phyloP scores from a whole-genome alignment of 2,113 vertebrate genomes.

The Ptychochromis oligacanthus region DNA sequence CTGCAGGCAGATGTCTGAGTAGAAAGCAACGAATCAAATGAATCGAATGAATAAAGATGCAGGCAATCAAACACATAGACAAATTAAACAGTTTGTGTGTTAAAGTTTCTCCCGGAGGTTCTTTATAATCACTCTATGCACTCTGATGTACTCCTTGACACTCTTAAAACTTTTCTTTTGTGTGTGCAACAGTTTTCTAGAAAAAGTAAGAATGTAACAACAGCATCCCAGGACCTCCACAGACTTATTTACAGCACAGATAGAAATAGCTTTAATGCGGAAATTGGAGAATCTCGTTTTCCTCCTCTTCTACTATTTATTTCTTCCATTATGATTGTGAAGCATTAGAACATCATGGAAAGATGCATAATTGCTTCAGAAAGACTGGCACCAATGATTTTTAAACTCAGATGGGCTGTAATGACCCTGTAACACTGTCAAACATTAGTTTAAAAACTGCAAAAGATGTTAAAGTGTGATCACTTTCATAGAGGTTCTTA shows the following conservation, averaged over 20 bases:
- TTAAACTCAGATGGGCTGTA: no score
- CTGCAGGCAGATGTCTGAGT: slow-evolving; percentile 81
- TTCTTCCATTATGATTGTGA: no score
- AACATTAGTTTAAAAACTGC: no score
- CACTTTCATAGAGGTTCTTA: no score
- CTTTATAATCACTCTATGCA: neutral
- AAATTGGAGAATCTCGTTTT: no score
- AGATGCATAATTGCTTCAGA: no score
- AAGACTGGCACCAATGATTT: no score
- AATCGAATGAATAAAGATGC: neutral
- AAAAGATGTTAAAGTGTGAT: no score
- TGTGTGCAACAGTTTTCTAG: neutral
- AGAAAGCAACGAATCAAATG: neutral
- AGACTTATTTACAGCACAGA: neutral
- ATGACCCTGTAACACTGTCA: no score
- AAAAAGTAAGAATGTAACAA: neutral
- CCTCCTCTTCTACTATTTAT: no score
- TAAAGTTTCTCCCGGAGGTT: neutral
- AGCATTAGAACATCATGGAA: no score
- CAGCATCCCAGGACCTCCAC: neutral
- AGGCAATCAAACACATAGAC: rapidly evolving
- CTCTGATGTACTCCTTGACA: neutral
- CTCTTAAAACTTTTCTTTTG: neutral
- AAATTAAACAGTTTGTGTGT: neutral
- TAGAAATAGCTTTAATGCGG: neutral